Evolutionary conservation across 92 coral and sea anemone species (phyloP), one percentile per base, ranked within the genome.

Genomic region (Paragorgia papillata): DNA sequence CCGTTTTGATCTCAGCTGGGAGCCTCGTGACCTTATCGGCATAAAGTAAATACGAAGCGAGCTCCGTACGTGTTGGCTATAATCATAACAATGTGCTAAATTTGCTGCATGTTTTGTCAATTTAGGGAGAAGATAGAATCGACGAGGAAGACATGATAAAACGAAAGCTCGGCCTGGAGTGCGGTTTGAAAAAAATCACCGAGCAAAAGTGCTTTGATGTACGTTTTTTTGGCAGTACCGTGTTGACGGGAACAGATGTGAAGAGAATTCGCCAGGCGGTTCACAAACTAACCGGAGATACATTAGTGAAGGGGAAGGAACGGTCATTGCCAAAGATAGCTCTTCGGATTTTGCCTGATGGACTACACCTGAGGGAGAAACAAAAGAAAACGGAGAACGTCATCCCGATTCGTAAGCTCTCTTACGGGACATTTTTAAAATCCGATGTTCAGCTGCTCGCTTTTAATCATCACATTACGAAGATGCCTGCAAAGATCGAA

Each of bases 391-490:
- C 78, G 5, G 78, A 71, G 25, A 86, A 69, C 54, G 79, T 91
- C 49, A 89, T 90, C 37, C 75, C 97, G 0, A 79, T 94, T 28
- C 83, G 80, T 50, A 84, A 85, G 56, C 92, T 94, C 13, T 94
- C 98, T 12, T 94, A 90, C 63, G 89, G 94, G 25, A 84, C 88
- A 43, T 77, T 89, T 73, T 80, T 81, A 73, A 90, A 89, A 48
- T 75, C 80, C 28, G 86, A 89, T 39, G 56, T 85, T 18, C 80
- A 83, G 27, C 82, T 94, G 66, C 89, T 94, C 60, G 98, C 97
- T 13, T 91, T 94, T 69, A 94, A 94, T 85, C 97, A 94, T 69
- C 98, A 94, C 61, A 75, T 87, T 55, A 81, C 90, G 32, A 88
- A 87, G 71, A 80, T 85, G 48, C 90, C 97, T 0, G 65, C 83